Evolutionary conservation across 92 coral and sea anemone genomes (phyloP).

Genomic region (Isaurus tuberculatus): DNA sequence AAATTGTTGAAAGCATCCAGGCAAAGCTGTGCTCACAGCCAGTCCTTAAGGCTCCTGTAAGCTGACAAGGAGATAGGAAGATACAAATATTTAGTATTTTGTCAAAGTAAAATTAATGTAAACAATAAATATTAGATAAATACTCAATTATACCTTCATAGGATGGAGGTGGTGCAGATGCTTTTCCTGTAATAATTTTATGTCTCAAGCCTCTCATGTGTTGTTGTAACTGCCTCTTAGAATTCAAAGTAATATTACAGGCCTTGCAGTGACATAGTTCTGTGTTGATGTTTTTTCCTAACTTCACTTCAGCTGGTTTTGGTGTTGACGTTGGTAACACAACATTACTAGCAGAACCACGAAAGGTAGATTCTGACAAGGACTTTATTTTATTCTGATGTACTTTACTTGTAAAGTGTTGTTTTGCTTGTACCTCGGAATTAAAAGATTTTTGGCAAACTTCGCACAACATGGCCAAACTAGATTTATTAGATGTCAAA

Average conservation of each 20-base stretch:
- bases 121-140: no score
- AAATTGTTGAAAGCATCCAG: no score
- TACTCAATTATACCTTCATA: constrained; percentile 44
- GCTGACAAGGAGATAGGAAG: no score
- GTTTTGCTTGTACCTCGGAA: constrained; percentile 76
- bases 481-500: background rate
- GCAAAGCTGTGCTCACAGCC: no score
- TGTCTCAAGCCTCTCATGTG: constrained; percentile 84
- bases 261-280: constrained; percentile 70
- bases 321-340: background rate
- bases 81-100: no score
- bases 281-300: constrained; percentile 65
- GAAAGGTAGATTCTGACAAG: background rate
- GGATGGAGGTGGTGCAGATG: constrained; percentile 72
- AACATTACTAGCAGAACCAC: background rate
- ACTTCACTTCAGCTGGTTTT: constrained; percentile 45
- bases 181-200: constrained; percentile 80
- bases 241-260: constrained; percentile 82
- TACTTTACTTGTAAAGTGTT: constrained; percentile 77
- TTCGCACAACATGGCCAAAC: constrained; percentile 48
- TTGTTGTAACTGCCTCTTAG: constrained; percentile 76
- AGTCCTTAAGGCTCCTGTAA: no score
- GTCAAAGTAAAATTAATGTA: no score
- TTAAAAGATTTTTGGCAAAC: constrained; percentile 83
- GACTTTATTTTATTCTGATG: constrained; percentile 52